These are phyloP conservation scores for Tachypleus tridentatus DNA, from an alignment of 1,140 invertebrate species.

Conservation along the genomic window DNA sequence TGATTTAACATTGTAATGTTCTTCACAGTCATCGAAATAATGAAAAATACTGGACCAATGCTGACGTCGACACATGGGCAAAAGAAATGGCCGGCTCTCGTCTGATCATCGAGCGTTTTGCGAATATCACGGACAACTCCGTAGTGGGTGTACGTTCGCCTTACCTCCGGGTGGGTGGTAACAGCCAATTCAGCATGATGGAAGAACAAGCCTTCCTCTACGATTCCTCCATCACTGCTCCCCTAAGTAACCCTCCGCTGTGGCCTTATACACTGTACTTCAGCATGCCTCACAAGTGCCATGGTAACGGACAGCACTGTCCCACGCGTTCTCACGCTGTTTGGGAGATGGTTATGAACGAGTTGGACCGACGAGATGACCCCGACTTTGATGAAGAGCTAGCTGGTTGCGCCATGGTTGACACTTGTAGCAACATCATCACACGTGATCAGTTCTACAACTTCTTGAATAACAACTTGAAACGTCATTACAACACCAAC, in stretches of 20 bases:
- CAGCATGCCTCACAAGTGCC: conserved; percentile 43
- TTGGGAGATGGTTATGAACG: conserved; percentile 61
- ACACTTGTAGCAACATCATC: conserved; percentile 27
- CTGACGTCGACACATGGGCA: conserved; percentile 79
- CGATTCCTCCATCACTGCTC: conserved; percentile 38
- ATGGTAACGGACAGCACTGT: conserved; percentile 51
- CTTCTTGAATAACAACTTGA: conserved; percentile 32
- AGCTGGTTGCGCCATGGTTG: conserved; percentile 45
- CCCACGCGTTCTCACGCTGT: conserved; percentile 69
- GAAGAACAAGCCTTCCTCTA: conserved; percentile 28
- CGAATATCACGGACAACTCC: conserved; percentile 65
- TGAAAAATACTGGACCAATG: conserved; percentile 53
- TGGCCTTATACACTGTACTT: conserved; percentile 79
- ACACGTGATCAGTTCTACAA: conserved; percentile 29
- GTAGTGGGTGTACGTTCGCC: conserved; percentile 30
- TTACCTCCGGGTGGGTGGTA: conserved; percentile 31
- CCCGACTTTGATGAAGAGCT: conserved; percentile 79
- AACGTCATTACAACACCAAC: conserved; percentile 33
- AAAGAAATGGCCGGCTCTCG: conserved; percentile 90
- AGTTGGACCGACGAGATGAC: conserved; percentile 73
- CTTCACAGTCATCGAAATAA: conserved; percentile 44
- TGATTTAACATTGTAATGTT: conserved; percentile 1
- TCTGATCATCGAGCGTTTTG: conserved; percentile 67
- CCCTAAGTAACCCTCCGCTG: conserved; percentile 45
- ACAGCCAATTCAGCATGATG: conserved; percentile 28